These are phyloP conservation scores for Graptemys geographica DNA, from an alignment of 2,797 vertebrate species.

Conservation along the genomic window DNA sequence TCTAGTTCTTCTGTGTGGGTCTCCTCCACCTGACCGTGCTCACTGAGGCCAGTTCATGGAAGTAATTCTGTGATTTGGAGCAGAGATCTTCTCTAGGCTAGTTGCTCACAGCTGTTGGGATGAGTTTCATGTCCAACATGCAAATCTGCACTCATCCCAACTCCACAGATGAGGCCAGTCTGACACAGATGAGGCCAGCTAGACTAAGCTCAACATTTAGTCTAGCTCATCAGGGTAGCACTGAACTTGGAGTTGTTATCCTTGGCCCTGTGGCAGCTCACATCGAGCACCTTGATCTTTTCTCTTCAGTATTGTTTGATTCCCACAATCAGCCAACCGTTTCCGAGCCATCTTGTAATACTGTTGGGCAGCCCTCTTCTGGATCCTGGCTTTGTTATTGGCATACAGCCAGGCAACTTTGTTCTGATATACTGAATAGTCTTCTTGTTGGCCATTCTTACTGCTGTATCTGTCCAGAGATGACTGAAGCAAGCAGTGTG, in stretches of 20 bases:
- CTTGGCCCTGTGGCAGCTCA: not conserved
- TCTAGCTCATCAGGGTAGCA: not conserved
- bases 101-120: not conserved
- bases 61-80: not conserved
- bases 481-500: too few species aligned
- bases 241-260: not conserved
- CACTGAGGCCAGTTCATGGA: not conserved
- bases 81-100: not conserved
- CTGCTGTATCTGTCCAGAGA: too few species aligned
- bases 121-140: not conserved
- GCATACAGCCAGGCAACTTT: slow-evolving; percentile 10
- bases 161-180: not conserved
- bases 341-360: accelerated
- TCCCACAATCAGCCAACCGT: not conserved
- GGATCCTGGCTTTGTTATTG: not conserved
- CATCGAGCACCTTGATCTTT: not conserved
- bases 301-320: accelerated
- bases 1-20: too few species aligned
- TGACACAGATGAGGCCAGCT: not conserved
- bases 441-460: too few species aligned
- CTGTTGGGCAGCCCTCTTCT: not conserved
- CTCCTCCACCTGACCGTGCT: not conserved
- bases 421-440: too few species aligned
- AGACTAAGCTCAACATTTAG: not conserved
- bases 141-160: not conserved